A percentile compares a stretch with the other conserved stretches of the same genome.
Conservation (phyloP, 2,113 vertebrate genomes). For the Percopsis transmontana region DNA sequence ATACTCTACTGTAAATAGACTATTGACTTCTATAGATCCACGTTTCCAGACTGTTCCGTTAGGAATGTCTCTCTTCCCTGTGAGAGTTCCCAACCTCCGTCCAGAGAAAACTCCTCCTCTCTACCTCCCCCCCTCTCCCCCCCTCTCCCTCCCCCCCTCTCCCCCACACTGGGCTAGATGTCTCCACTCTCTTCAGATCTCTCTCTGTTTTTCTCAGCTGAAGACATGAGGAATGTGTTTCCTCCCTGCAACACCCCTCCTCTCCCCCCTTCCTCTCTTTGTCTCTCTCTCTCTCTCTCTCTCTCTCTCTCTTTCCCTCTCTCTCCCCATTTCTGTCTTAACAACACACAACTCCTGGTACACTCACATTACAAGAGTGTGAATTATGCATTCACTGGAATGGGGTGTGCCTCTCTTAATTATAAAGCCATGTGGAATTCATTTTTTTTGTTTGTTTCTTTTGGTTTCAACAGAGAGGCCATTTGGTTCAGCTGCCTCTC, state of each 20-base stretch:
- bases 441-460: background rate
- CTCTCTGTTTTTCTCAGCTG: background rate
- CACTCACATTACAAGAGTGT: background rate
- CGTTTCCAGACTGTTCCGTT: too few species aligned
- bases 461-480: background rate
- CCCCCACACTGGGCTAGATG: slow-evolving; percentile 27
- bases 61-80: background rate
- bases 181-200: slow-evolving; percentile 63
- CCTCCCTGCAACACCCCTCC: slow-evolving; percentile 11
- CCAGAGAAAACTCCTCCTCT: background rate
- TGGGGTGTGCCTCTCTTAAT: background rate
- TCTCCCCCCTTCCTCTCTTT: slow-evolving; percentile 58
- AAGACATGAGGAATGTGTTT: background rate
- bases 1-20: too few species aligned
- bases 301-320: slow-evolving; percentile 1
- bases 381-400: background rate
- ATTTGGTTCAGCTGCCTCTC: background rate
- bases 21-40: too few species aligned
- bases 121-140: slow-evolving; percentile 7
- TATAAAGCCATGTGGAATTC: background rate
- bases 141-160: slow-evolving; percentile 24
- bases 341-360: background rate
- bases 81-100: background rate
- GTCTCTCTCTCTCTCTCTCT: slow-evolving; percentile 31
- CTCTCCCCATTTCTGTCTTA: background rate